Evolutionary conservation across 2,888 invertebrate species (phyloP).

Genomic region (Leucania comma): DNA sequence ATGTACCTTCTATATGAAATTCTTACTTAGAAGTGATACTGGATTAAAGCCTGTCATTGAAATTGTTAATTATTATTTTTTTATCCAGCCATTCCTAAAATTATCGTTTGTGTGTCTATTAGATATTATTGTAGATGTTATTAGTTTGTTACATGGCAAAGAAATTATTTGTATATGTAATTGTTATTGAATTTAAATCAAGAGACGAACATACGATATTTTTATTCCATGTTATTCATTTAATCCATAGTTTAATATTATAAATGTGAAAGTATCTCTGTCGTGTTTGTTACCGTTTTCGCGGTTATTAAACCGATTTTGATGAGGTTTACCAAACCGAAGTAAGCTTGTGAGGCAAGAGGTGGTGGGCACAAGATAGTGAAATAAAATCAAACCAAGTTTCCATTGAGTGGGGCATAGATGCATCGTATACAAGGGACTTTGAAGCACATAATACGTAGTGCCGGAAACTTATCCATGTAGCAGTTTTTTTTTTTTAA

Average conservation of each 20-base stretch:
- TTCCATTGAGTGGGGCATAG: no score
- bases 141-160: slow-evolving; percentile 31
- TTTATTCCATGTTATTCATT: slow-evolving; percentile 46
- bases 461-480: no score
- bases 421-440: no score
- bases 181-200: slow-evolving; percentile 45
- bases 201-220: slow-evolving; percentile 53
- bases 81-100: slow-evolving; percentile 52
- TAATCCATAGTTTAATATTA: neutral
- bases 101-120: slow-evolving; percentile 39
- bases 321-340: no score
- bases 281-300: no score
- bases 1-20: slow-evolving; percentile 82
- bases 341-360: no score
- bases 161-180: slow-evolving; percentile 11
- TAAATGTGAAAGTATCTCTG: no score
- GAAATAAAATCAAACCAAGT: no score
- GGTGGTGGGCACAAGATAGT: no score
- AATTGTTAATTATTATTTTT: slow-evolving; percentile 71
- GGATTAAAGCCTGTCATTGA: slow-evolving; percentile 87
- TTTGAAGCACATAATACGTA: no score
- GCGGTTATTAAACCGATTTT: no score
- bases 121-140: slow-evolving; percentile 19
- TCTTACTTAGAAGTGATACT: slow-evolving; percentile 83
- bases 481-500: no score